Base-by-base conservation (phyloP, 2,113 vertebrate species). In the Osmerus mordax region DNA sequence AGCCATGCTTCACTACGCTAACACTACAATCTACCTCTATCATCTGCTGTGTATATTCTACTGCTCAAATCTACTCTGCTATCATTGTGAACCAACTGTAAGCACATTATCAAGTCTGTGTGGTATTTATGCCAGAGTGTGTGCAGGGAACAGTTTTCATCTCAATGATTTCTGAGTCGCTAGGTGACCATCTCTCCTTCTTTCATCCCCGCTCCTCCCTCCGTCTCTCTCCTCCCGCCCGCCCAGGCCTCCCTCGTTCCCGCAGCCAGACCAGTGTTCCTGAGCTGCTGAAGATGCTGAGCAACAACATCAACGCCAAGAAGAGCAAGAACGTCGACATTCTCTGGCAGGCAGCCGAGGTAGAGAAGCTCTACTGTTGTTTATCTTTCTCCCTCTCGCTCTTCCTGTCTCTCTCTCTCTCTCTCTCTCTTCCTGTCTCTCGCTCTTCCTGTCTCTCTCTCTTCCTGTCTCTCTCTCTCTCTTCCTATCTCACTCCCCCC, bases 301-400 rank as follows among this genome's bases (percentile, higher is more conserved):
- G 92, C 66, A 96, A 96, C 83, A 98, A 98, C 16, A 91, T 98
- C 52, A 94, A 94, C n/a, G 91, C 95, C 86, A 94, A 94, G 74
- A 98, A 96, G 87, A 96, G 91, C 88, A 99, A 99, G 91, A 99
- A 99, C 8, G 97, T 99, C 67, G 97, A 99, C 88, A 97, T 99
- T 75, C 92, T 99, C 86, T 98, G 95, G 96, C 97, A 98, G 88
- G 96, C 97, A 32, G 97, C 97, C n/a, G 97, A 99, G 96, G 97
- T 99, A 92, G 8, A 69, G 51, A 28, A 23, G 16, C 18, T 19
- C 18, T 55, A 2, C 9, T 7, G 5, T 14, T 23, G 16, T 25
- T 16, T 55, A 32, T 28, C 14, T 51, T 51, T 64, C 7, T 15
- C 25, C 13, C 3, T 64, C 25, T 13, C n/a, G 36, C 28, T 16